These are phyloP conservation scores for Anthopleura xanthogrammica DNA, from an alignment of 92 coral and sea anemone genomes.

Conservation along the genomic window DNA sequence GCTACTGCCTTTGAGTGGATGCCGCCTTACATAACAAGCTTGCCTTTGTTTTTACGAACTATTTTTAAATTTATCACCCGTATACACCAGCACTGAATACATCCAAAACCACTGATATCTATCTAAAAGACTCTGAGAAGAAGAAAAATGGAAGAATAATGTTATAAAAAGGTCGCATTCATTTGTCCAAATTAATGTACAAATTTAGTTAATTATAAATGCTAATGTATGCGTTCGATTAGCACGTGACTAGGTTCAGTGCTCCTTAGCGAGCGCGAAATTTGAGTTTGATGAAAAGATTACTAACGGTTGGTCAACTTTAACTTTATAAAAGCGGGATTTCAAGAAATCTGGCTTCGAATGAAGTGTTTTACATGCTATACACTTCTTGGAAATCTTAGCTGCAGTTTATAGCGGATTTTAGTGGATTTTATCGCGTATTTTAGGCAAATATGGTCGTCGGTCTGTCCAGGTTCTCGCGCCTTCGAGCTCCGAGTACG, in stretches of 20 bases:
- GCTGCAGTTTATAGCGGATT: not conserved
- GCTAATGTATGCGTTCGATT: not conserved
- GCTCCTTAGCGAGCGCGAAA: slow-evolving; percentile 74
- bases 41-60: no score
- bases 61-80: no score
- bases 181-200: not conserved
- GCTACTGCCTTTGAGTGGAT: no score
- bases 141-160: no score
- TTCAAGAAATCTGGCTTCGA: slow-evolving; percentile 4
- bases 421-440: not conserved
- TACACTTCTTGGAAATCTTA: not conserved
- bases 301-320: slow-evolving; percentile 20
- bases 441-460: slow-evolving; percentile 30
- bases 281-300: slow-evolving; percentile 54
- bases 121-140: no score
- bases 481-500: slow-evolving; percentile 28
- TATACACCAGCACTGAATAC: no score
- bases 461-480: slow-evolving; percentile 23
- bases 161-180: not conserved
- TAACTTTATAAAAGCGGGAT: not conserved
- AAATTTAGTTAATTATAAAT: slow-evolving; percentile 2
- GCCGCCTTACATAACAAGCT: no score
- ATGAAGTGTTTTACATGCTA: not conserved
- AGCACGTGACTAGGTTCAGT: slow-evolving; percentile 45
- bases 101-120: no score